Conservation (phyloP, 2,888 invertebrate species). For the Megaustenia siamemsis region DNA sequence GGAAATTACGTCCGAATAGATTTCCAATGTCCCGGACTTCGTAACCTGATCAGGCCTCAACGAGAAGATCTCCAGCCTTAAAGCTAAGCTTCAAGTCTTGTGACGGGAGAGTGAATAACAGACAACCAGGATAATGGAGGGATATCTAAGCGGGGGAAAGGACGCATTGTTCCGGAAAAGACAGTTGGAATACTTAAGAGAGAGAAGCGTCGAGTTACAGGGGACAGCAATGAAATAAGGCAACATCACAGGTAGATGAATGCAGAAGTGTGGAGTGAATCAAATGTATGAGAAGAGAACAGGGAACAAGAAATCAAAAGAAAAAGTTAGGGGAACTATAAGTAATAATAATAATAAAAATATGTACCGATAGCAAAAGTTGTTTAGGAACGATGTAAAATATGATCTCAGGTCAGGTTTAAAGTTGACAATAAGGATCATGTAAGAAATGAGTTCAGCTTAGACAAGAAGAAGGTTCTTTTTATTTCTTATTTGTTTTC, state of each 20-base stretch:
- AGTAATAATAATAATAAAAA: not conserved
- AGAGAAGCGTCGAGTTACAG: constrained; percentile 20
- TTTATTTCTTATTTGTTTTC: too few relatives aligned
- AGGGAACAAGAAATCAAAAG: not conserved
- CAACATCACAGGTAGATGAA: constrained; percentile 18
- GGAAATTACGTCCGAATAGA: constrained; percentile 31
- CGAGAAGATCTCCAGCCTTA: not conserved
- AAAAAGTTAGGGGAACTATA: not conserved
- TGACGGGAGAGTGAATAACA: constrained; percentile 8
- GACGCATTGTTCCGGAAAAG: constrained; percentile 39
- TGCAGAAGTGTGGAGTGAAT: not conserved
- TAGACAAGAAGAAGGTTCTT: too few relatives aligned
- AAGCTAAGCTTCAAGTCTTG: constrained; percentile 14
- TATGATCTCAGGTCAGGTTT: too few relatives aligned
- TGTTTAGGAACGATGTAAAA: not conserved
- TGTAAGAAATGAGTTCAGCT: too few relatives aligned
- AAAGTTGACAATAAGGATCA: too few relatives aligned
- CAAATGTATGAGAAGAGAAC: not conserved
- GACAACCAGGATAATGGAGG: constrained; percentile 7
- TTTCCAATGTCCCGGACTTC: not conserved
- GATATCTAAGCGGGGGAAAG: not conserved
- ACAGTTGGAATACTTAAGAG: constrained; percentile 20
- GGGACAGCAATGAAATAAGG: not conserved
- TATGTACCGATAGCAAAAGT: not conserved
- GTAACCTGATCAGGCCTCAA: constrained; percentile 32